Evolutionary conservation across 2,797 vertebrate species (phyloP).

Genomic region (Scolopax rusticola): DNA sequence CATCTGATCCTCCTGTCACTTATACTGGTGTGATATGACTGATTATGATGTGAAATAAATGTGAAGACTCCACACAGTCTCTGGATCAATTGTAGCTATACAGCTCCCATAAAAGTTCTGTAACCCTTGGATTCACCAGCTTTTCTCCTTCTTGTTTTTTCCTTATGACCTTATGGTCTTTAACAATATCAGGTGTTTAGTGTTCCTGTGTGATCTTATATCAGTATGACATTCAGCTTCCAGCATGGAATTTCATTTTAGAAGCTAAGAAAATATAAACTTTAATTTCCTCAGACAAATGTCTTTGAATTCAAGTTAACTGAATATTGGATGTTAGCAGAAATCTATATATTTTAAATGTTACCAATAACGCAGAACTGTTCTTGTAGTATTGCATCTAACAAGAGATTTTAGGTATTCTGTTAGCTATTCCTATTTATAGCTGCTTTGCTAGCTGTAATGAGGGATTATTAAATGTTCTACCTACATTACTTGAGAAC

Average conservation of each 20-base stretch:
- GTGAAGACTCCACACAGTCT: neutral
- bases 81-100: neutral
- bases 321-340: neutral
- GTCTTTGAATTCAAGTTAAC: neutral
- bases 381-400: neutral
- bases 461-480: neutral
- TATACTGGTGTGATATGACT: neutral
- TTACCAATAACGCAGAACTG: neutral
- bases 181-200: neutral
- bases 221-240: neutral
- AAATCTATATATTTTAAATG: neutral
- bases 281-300: neutral
- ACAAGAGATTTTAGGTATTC: neutral
- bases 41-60: neutral
- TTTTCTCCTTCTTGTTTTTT: neutral
- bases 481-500: neutral
- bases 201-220: neutral
- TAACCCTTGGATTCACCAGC: neutral
- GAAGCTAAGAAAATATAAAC: neutral
- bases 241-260: conserved; percentile 20
- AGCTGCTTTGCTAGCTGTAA: neutral
- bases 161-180: neutral
- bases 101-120: neutral
- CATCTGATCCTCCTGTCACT: neutral
- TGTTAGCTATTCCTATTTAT: neutral